Evolutionary conservation across 2,888 invertebrate species (phyloP), one percentile per base, ranked within the genome.

Genomic region (Eupithecia vulgata): DNA sequence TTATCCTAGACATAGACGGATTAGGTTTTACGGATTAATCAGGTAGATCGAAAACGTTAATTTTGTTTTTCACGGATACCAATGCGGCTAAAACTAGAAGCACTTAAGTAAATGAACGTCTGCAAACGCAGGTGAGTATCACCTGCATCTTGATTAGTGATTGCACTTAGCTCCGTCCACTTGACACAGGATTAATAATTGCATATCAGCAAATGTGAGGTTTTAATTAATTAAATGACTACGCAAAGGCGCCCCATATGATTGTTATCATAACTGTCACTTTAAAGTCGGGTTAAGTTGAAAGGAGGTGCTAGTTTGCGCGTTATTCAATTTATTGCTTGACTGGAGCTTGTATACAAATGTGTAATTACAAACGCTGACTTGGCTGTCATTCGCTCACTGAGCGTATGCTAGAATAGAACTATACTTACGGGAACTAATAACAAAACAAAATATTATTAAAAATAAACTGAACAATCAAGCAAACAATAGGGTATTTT

Each of bases 141-240:
- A 94, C 91, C 93, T 94, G 93, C 90, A 91, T 91, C 91, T 90
- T 86, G 92, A 93, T 92, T 90, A 88, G 87, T 90, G 89, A 90
- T 90, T 87, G 89, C 91, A 90, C 90, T 91, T 88, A 88, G 85
- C 85, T 88, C 82, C 84, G 82, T 85, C 82, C 81, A 84, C 86
- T 86, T 88, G 87, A 87, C 89, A 83, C 82, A 81, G 87, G 87
- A 90, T 89, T 90, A 91, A 90, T 90, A 87, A 87, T 83, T 81
- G 84, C 82, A 84, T 87, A 90, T 89, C 85, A 86, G 86, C 83
- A 85, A 87, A 89, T 85, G 85, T 85, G 87, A 87, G 85, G 83
- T 88, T 90, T 88, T 90, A 90, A 91, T 91, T 91, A 91, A 90
- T 90, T 88, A 88, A 88, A 88, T 87, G 85, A 87, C 83, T 83